Base-by-base conservation (phyloP, 2,888 invertebrate genomes). In the Heliconius cydno region DNA sequence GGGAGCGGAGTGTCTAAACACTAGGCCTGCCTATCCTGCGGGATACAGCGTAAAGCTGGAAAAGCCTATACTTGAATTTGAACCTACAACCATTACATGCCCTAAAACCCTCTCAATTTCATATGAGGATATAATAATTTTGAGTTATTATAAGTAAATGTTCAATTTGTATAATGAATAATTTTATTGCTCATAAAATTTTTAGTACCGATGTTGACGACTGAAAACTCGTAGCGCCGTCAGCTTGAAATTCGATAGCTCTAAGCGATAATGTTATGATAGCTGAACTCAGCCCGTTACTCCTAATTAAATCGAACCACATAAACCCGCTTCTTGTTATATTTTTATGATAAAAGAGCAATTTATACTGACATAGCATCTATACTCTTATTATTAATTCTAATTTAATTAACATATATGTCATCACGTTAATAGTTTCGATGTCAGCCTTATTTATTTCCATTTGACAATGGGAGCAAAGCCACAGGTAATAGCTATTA, bases 191-290 rank as follows among this genome's bases (percentile, higher is more conserved):
- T 19, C 38, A 60, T 73, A 73, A 34, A 73, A 60, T 22, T 73
- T 73, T 73, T 60, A 60, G 34, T 73, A 15, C n/a, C 73, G 60
- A 34, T 60, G 73, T 73, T 60, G 70, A 70, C 70, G 70, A 73
- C n/a, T 60, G 34, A 60, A 73, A 73, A 73, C 25, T 34, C 34
- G 57, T 73, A 12, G 30, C 34, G 57, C 3, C 57, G 73, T 73
- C 73, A 73, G 73, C 60, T 60, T 30, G 60, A 73, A 60, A 60
- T 19, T 60, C 60, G 73, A 60, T 60, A 73, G 60, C 52, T n/a
- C 60, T 30, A 60, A 34, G 57, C 60, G 57, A 73, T 60, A 73
- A 73, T 25, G 60, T 60, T 73, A 60, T 38, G 34, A 60, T 60
- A 38, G 34, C 72, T 70, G 68, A 70, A 38, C 25, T 25, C n/a